Evolutionary conservation across 64 coral and sea anemone species (phyloP), one percentile per base, ranked within the genome.

Genomic region (Porites australiensis): DNA sequence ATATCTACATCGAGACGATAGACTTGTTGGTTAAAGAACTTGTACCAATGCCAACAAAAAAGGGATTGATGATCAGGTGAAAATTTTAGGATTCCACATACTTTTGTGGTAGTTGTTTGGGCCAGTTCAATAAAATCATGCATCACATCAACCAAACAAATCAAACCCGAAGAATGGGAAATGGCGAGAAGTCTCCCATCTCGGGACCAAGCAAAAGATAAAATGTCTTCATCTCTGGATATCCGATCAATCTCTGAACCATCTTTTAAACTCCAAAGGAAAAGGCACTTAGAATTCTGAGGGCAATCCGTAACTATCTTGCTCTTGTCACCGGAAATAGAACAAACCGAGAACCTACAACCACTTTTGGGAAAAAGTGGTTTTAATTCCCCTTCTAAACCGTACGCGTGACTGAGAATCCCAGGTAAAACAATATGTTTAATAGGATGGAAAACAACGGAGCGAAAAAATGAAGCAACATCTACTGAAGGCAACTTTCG

Each of bases 201-300:
- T 3, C 3, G 77, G 45, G 77, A 81, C 77, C 77, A 81, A 37
- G 77, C 77, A 81, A 81, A 81, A 15, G 77, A 81, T 44, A 81
- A 81, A 37, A 81, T 13, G 44, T 81, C 21, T 3, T 81, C 53
- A 9, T 23, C 55, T n/a, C 54, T 43, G 20, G 3, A 13, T 10
- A 81, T 60, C 77, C 27, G 27, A 37, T 37, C 27, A 37, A 37
- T 37, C 27, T 37, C 27, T 37, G 27, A 37, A 37, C 27, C 77
- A 81, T 81, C 51, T 61, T 21, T n/a, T 12, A 81, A 57, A 81
- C 77, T 81, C 77, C 77, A 81, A 3, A 81, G 59, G 4, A 47
- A 14, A 61, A 81, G 2, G 22, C 51, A 81, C 43, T 81, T 81
- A 61, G 77, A 9, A 44, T 81, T 44, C n/a, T 22, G 19, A 19